phyloP scores from a whole-genome alignment of 2,113 vertebrate genomes.

The Cygnus buccinator region DNA sequence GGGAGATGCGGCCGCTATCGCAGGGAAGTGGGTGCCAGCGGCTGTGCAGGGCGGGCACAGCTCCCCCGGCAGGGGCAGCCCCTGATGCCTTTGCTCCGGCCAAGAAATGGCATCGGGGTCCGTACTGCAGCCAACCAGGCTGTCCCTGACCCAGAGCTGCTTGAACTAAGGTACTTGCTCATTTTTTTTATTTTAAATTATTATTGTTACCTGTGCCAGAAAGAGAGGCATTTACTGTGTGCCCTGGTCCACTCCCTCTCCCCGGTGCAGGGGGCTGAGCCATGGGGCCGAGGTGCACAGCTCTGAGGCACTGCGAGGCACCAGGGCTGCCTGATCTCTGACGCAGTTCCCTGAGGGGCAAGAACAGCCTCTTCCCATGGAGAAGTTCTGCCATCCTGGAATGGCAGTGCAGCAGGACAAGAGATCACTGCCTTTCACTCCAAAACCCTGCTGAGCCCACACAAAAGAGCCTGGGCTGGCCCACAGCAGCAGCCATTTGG shows the following conservation, averaged over 20 bases:
- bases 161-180: not conserved
- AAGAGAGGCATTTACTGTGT: not conserved
- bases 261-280: not conserved
- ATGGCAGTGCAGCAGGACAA: not conserved
- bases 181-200: not conserved
- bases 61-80: not conserved
- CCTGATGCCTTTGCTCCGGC: not conserved
- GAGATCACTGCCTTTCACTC: accelerated
- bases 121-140: not conserved
- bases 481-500: not conserved
- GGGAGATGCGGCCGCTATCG: not conserved
- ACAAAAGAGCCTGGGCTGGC: not conserved
- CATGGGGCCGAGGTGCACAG: accelerated
- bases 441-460: not conserved
- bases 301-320: accelerated
- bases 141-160: not conserved
- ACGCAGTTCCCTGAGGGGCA: accelerated
- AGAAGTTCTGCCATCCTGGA: not conserved
- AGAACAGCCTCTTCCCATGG: not conserved
- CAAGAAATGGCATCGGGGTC: accelerated
- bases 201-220: not conserved
- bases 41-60: not conserved
- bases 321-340: not conserved
- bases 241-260: accelerated
- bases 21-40: not conserved